Percentiles rank a stretch among this genome's conserved stretches.
These are phyloP conservation scores for Phlogophora meticulosa DNA, from an alignment of 2,888 invertebrate species.

Conservation along the genomic window DNA sequence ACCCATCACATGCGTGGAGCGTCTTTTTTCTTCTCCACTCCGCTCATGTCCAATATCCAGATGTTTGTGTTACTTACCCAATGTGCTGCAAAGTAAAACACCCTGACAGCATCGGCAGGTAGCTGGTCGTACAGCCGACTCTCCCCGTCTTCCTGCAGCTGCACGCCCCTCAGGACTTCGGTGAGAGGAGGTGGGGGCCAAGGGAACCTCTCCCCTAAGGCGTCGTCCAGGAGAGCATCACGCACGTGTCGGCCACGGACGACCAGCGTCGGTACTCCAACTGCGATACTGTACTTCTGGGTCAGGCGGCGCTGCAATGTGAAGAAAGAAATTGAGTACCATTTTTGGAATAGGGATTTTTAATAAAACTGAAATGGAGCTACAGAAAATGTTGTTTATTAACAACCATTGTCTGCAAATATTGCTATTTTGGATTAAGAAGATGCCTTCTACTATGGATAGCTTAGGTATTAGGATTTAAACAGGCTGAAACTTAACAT, in stretches of 20 bases:
- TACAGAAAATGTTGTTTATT: no score
- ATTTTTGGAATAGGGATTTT: no score
- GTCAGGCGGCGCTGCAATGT: constrained; percentile 93
- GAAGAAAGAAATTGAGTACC: not conserved
- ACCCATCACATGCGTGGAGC: no score
- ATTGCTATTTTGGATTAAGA: no score
- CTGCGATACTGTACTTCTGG: constrained; percentile 94
- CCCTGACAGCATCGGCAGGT: constrained; percentile 92
- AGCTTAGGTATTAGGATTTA: no score
- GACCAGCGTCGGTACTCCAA: constrained; percentile 94
- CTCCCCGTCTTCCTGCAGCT: constrained; percentile 80
- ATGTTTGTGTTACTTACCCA: constrained; percentile 92
- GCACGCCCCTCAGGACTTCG: constrained; percentile 90
- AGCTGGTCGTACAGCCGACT: constrained; percentile 91
- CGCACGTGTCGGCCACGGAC: constrained; percentile 93
- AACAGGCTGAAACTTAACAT: no score
- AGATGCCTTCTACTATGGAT: no score
- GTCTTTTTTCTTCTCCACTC: no score
- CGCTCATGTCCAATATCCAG: not conserved
- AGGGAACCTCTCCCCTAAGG: constrained; percentile 93
- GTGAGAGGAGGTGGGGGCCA: constrained; percentile 94
- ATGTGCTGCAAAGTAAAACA: constrained; percentile 96
- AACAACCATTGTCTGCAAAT: no score
- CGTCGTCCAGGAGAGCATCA: constrained; percentile 93
- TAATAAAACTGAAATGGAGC: not conserved